Conservation (phyloP, 2,888 invertebrate species). For the Cataglyphis cursor region DNA sequence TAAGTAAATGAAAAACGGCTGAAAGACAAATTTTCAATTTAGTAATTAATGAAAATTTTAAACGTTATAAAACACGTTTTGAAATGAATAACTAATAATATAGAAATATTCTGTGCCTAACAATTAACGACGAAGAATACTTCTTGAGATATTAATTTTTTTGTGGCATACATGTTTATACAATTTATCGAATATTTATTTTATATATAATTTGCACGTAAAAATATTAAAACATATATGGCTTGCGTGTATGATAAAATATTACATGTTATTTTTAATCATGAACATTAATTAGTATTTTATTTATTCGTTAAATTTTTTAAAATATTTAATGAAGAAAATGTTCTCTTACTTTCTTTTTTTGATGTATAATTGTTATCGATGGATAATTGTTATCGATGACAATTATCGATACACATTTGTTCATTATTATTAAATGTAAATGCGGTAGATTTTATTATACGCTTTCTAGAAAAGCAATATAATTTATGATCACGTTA, state of each 20-base stretch:
- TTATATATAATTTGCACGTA: conserved; percentile 11
- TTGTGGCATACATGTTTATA: background rate
- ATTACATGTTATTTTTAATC: conserved; percentile 15
- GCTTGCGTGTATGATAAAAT: conserved; percentile 3
- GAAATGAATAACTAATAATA: conserved; percentile 34
- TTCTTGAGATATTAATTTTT: conserved; percentile 36
- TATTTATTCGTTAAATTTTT: conserved; percentile 10
- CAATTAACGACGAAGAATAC: conserved; percentile 5
- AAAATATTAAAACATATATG: background rate
- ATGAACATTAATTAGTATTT: background rate
- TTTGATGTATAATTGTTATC: conserved; percentile 17
- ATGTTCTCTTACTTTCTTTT: conserved; percentile 13
- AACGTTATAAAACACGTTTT: conserved; percentile 30
- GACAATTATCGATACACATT: background rate
- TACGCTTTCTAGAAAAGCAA: conserved; percentile 22
- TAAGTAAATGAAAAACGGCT: background rate
- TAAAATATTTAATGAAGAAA: conserved; percentile 4
- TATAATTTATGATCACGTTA: conserved; percentile 27
- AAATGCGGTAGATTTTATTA: conserved; percentile 35
- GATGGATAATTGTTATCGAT: conserved; percentile 18
- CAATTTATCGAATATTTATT: conserved; percentile 22
- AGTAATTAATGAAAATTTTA: conserved; percentile 23
- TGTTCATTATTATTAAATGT: conserved; percentile 21
- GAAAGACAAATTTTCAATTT: conserved; percentile 46
- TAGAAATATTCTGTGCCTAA: conserved; percentile 53